Conservation (phyloP, 2,888 invertebrate species). For the Drosophila mimetica region DNA sequence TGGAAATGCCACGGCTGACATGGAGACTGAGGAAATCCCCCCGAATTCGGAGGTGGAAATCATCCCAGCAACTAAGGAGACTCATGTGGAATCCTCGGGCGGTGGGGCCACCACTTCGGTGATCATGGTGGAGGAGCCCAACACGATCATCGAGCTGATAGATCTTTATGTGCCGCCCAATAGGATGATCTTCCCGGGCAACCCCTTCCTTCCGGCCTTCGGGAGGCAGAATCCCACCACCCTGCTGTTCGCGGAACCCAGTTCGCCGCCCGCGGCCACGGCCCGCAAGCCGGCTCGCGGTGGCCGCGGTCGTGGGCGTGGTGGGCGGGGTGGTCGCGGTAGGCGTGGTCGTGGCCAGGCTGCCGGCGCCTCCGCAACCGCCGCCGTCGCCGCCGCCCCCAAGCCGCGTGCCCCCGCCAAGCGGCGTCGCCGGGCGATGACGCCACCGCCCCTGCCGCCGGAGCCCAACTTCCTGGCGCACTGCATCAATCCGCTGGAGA, state of each 20-base stretch:
- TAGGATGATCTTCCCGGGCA: neutral
- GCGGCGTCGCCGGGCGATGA: neutral
- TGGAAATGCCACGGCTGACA: no score
- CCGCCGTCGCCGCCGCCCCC: neutral
- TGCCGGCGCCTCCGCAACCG: no score
- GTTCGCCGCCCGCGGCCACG: no score
- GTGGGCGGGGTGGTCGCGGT: no score
- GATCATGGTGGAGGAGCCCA: constrained; percentile 10
- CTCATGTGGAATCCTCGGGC: no score
- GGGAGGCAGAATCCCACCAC: neutral
- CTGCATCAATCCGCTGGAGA: constrained; percentile 25
- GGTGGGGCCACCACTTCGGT: neutral
- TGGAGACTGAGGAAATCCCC: neutral
- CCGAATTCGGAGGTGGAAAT: neutral
- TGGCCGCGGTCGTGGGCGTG: no score
- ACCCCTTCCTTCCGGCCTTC: neutral
- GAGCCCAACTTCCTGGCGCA: constrained; percentile 17
- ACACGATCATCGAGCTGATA: constrained; percentile 25
- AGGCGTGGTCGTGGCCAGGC: no score
- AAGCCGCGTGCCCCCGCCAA: neutral
- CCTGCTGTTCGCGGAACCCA: neutral
- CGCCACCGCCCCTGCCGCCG: constrained; percentile 13
- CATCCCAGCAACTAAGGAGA: no score
- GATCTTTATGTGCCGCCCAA: constrained; percentile 27
- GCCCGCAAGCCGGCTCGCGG: no score